Evolutionary conservation across 2,888 invertebrate genomes (phyloP).

Genomic region (Hirtodrosophila duncani): DNA sequence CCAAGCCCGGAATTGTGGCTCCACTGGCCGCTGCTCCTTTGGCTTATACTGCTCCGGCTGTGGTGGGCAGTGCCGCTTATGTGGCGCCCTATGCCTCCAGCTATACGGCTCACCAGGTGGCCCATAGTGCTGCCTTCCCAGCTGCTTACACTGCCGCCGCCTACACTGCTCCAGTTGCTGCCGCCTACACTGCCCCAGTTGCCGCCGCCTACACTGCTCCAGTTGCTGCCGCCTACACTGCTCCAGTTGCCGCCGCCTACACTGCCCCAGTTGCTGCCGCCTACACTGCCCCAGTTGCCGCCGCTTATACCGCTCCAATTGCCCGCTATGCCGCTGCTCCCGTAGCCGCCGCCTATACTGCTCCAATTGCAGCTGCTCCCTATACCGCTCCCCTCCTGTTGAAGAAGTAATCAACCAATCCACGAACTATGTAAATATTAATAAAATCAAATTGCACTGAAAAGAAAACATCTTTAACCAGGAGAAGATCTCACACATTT

Average conservation of each 20-base stretch:
- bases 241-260: constrained; percentile 25
- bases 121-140: constrained; percentile 71
- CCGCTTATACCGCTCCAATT: constrained; percentile 40
- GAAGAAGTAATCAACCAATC: constrained; percentile 49
- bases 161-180: constrained; percentile 36
- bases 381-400: constrained; percentile 50
- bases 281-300: constrained; percentile 22
- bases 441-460: constrained; percentile 18
- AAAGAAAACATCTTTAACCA: no score
- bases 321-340: constrained; percentile 36
- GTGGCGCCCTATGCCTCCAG: constrained; percentile 74
- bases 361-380: constrained; percentile 37
- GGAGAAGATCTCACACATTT: no score
- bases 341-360: constrained; percentile 28
- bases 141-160: constrained; percentile 53
- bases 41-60: constrained; percentile 64
- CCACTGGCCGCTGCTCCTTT: constrained; percentile 57
- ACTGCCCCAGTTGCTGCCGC: constrained; percentile 37
- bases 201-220: constrained; percentile 45
- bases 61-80: constrained; percentile 71
- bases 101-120: constrained; percentile 59
- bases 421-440: constrained; percentile 48
- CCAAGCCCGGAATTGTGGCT: constrained; percentile 61
- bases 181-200: constrained; percentile 33
- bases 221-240: constrained; percentile 28